phyloP scores from a whole-genome alignment of 2,113 vertebrate species.

The Anoura caudifer region DNA sequence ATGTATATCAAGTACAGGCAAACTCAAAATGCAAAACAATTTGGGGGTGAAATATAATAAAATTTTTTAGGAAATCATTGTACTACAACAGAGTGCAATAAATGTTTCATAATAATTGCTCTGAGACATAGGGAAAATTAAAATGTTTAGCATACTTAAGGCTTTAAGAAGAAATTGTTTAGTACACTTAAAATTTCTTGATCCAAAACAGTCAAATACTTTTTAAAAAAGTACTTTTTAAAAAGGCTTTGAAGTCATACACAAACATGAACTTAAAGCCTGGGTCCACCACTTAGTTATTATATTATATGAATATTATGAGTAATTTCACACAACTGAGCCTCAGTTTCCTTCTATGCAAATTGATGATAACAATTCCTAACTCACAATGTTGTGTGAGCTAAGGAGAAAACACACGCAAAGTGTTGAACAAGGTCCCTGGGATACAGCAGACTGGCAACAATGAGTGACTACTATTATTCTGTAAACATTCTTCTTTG shows the following conservation, averaged over 20 bases:
- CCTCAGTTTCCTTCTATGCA: background rate
- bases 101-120: background rate
- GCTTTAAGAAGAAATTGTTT: background rate
- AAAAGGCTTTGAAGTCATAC: background rate
- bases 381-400: background rate
- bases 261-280: background rate
- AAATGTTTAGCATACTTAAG: background rate
- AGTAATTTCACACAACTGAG: background rate
- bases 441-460: background rate
- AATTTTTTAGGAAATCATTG: background rate
- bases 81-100: background rate
- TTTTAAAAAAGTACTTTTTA: background rate
- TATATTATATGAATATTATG: background rate
- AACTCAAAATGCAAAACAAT: conserved; percentile 17
- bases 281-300: background rate
- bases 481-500: background rate
- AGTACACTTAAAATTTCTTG: background rate
- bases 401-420: background rate
- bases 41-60: background rate
- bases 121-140: background rate
- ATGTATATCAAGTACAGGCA: background rate
- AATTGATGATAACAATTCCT: background rate
- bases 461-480: background rate
- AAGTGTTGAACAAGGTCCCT: background rate
- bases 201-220: background rate